Evolutionary conservation across 2,797 vertebrate species (phyloP).

Genomic region (Remorina albescens): DNA sequence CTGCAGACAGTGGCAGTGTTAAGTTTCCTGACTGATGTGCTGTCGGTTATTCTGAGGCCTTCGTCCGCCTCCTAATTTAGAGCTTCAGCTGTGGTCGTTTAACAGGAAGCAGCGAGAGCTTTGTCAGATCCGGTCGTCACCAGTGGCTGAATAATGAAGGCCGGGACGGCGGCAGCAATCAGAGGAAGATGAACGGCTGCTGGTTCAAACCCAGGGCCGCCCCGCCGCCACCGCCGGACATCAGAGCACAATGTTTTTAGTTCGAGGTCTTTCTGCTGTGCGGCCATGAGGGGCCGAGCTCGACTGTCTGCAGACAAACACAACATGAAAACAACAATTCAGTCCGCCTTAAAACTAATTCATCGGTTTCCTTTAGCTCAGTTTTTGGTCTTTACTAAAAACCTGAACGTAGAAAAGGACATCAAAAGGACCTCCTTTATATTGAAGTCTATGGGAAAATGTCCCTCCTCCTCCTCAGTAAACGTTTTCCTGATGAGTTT

Average conservation of each 20-base stretch:
- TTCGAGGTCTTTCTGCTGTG: slow-evolving; percentile 36
- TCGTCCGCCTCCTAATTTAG: slow-evolving; percentile 73
- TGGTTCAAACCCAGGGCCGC: slow-evolving; percentile 14
- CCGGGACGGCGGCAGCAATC: slow-evolving; percentile 41
- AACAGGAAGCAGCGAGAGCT: slow-evolving; percentile 47
- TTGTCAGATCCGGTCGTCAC: slow-evolving; percentile 30
- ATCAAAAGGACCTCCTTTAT: too few species aligned
- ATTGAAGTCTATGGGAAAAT: too few species aligned
- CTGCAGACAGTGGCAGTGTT: slow-evolving; percentile 47
- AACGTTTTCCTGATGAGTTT: too few species aligned
- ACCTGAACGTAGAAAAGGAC: too few species aligned
- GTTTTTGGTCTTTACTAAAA: too few species aligned
- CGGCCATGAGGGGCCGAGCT: slow-evolving; percentile 12
- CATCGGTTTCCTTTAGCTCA: too few species aligned
- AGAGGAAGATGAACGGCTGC: slow-evolving; percentile 61
- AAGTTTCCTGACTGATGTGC: slow-evolving; percentile 66
- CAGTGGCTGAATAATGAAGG: slow-evolving; percentile 52
- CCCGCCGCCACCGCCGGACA: slow-evolving; percentile 10
- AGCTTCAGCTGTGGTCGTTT: slow-evolving; percentile 43
- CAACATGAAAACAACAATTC: slow-evolving; percentile 4
- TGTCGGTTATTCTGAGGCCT: slow-evolving; percentile 73
- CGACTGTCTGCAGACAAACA: neutral
- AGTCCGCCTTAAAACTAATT: too few species aligned
- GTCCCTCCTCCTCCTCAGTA: too few species aligned
- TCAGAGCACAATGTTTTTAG: slow-evolving; percentile 45